A percentile compares a stretch with the other conserved stretches of the same genome.
Conservation (phyloP, 2,888 invertebrate species). For the Bruchidius siliquastri region DNA sequence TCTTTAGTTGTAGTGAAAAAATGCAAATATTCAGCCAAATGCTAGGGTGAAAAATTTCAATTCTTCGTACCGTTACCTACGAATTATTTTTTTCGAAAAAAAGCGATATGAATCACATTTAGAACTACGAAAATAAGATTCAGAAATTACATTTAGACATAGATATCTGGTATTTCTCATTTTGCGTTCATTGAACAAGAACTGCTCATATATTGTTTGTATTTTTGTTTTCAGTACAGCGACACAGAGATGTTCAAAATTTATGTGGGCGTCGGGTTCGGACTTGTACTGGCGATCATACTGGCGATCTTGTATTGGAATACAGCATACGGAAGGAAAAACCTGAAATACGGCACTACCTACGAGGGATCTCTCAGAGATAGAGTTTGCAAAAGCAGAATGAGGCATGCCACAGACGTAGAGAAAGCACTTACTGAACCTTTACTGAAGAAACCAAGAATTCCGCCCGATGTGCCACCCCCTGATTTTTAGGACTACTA, state of each 20-base stretch:
- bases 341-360: neutral
- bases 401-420: conserved; percentile 17
- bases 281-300: conserved; percentile 23
- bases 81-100: too few relatives aligned
- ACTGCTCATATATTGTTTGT: neutral
- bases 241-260: conserved; percentile 33
- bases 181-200: too few relatives aligned
- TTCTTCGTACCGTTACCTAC: too few relatives aligned
- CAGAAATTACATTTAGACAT: too few relatives aligned
- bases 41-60: too few relatives aligned
- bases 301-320: conserved; percentile 25
- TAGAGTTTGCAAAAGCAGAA: conserved; percentile 8
- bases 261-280: conserved; percentile 32
- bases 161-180: too few relatives aligned
- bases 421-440: conserved; percentile 21
- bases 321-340: conserved; percentile 8
- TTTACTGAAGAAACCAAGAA: conserved; percentile 13
- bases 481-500: conserved; percentile 26
- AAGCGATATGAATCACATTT: too few relatives aligned
- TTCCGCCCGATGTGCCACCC: conserved; percentile 28
- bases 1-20: too few relatives aligned
- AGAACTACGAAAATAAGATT: too few relatives aligned
- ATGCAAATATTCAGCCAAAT: too few relatives aligned
- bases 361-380: conserved; percentile 23
- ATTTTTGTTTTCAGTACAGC: conserved; percentile 28